phyloP scores from a whole-genome alignment of 2,888 invertebrate genomes.

The Lissonota sp. region DNA sequence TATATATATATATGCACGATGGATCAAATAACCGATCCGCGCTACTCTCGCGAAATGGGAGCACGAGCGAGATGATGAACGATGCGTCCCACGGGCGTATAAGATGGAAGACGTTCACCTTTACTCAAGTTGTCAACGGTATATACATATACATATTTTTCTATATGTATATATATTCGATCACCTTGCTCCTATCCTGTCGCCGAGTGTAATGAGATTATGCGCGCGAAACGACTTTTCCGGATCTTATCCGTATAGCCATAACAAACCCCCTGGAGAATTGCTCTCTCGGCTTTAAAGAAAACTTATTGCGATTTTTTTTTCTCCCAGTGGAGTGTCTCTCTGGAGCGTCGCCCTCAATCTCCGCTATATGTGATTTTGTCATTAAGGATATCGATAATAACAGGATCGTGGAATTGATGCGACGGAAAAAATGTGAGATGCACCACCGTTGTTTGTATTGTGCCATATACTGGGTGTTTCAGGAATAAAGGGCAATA shows the following conservation, averaged over 20 bases:
- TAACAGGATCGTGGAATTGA: not conserved
- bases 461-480: too few relatives aligned
- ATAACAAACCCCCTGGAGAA: constrained; percentile 54
- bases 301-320: constrained; percentile 15
- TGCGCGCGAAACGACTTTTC: constrained; percentile 32
- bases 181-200: constrained; percentile 34
- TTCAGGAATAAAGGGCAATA: too few relatives aligned
- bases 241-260: constrained; percentile 34
- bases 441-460: too few relatives aligned
- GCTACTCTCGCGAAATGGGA: constrained; percentile 54
- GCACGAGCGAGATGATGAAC: constrained; percentile 73
- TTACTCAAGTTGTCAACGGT: constrained; percentile 51
- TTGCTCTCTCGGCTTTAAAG: not conserved
- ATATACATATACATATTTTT: constrained; percentile 49
- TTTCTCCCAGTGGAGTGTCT: not conserved
- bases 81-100: constrained; percentile 65
- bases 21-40: constrained; percentile 68
- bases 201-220: constrained; percentile 55
- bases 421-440: not conserved
- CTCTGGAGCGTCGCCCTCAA: not conserved
- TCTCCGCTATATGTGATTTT: not conserved
- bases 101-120: constrained; percentile 72
- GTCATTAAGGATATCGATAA: not conserved
- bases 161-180: constrained; percentile 56
- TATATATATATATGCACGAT: constrained; percentile 64